Conservation (phyloP, 2,888 invertebrate species). For the Ormyrus labotus region DNA sequence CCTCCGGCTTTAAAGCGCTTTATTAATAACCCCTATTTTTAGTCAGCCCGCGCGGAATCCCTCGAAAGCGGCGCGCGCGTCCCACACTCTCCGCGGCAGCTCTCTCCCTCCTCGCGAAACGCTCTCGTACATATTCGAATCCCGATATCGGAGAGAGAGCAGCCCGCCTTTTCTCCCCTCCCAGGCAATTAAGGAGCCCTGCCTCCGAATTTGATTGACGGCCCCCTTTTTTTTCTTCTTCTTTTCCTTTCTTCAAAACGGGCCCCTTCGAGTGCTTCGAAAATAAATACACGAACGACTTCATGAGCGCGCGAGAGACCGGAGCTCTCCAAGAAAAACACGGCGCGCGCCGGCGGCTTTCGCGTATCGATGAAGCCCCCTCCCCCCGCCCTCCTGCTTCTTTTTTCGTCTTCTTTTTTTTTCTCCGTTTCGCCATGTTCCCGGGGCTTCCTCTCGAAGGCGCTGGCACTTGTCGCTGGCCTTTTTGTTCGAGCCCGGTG, state of each 20-base stretch:
- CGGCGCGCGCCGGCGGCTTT: neutral
- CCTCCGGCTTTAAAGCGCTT: too few relatives aligned
- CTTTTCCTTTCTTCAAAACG: constrained; percentile 1
- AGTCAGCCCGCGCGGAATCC: too few relatives aligned
- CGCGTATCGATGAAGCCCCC: neutral
- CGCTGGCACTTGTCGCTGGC: neutral
- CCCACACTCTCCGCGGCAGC: too few relatives aligned
- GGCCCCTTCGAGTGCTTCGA: constrained; percentile 42
- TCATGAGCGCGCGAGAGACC: neutral
- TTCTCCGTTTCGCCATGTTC: neutral
- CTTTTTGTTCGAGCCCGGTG: neutral
- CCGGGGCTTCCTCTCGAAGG: too few relatives aligned
- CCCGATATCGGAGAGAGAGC: too few relatives aligned
- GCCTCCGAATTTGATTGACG: constrained; percentile 40
- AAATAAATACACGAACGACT: constrained; percentile 39
- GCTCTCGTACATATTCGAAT: too few relatives aligned
- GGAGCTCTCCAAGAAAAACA: constrained; percentile 42
- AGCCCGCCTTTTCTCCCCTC: neutral
- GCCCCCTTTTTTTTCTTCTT: neutral
- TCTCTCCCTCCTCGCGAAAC: too few relatives aligned
- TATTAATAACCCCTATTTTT: too few relatives aligned
- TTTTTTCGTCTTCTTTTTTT: neutral
- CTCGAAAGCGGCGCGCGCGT: too few relatives aligned
- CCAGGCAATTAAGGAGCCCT: constrained; percentile 37
- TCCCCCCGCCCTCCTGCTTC: neutral